These are phyloP conservation scores for Manis pentadactyla DNA, from an alignment of 2,797 vertebrate species.

Conservation along the genomic window DNA sequence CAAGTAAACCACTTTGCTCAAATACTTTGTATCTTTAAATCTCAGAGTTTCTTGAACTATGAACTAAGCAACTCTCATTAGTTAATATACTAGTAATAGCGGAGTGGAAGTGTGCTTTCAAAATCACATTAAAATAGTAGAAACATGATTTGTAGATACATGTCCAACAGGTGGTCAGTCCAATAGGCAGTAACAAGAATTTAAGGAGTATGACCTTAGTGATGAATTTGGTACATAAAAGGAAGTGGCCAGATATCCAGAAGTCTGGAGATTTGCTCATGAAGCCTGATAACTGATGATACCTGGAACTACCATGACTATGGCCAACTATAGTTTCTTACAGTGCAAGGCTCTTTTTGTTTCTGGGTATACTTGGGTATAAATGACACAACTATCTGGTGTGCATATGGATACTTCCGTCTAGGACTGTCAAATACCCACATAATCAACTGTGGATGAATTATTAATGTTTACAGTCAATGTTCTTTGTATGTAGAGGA, in stretches of 20 bases:
- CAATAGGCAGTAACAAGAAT: not conserved
- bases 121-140: not conserved
- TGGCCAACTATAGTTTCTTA: not conserved
- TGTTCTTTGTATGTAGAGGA: not conserved
- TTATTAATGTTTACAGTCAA: not conserved
- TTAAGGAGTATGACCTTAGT: not conserved
- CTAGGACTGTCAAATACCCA: not conserved
- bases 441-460: not conserved
- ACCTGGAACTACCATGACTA: not conserved
- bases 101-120: not conserved
- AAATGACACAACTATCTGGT: not conserved
- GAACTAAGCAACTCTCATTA: not conserved
- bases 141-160: not conserved
- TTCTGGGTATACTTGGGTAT: not conserved
- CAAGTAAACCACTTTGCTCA: not conserved
- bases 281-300: not conserved
- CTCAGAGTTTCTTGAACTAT: not conserved
- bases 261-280: not conserved
- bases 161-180: not conserved
- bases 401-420: not conserved
- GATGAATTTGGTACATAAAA: not conserved
- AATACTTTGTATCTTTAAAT: not conserved
- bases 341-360: not conserved
- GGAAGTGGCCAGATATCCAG: not conserved
- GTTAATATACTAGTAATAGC: not conserved